phyloP scores from a whole-genome alignment of 2,113 vertebrate species.

The Setophaga coronata region DNA sequence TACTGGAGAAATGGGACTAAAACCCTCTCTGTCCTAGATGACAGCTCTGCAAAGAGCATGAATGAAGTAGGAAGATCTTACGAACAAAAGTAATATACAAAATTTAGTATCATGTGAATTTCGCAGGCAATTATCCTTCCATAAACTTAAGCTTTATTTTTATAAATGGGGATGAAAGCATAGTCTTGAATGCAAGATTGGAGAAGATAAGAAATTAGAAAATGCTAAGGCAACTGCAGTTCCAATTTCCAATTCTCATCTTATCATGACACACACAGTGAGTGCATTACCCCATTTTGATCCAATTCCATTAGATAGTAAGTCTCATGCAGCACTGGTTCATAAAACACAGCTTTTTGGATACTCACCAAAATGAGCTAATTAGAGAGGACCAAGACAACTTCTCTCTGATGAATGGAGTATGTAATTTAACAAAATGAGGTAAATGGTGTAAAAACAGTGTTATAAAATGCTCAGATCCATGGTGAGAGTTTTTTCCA shows the following conservation, averaged over 20 bases:
- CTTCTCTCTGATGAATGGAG: not conserved
- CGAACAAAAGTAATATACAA: not conserved
- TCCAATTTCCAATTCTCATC: not conserved
- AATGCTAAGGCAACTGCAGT: not conserved
- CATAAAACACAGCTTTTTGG: not conserved
- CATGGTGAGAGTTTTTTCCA: not conserved
- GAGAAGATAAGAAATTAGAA: not conserved
- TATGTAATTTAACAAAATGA: not conserved
- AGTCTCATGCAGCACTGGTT: not conserved
- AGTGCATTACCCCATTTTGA: conserved; percentile 20
- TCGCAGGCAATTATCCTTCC: not conserved
- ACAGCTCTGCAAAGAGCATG: not conserved
- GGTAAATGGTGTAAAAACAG: conserved; percentile 15
- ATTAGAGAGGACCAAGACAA: conserved; percentile 16
- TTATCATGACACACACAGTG: not conserved
- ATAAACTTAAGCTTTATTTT: not conserved
- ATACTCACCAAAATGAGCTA: conserved; percentile 41
- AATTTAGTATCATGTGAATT: not conserved
- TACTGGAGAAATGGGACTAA: not conserved
- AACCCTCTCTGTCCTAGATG: not conserved
- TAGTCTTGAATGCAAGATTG: not conserved
- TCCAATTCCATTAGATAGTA: conserved; percentile 1
- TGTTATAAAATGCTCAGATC: not conserved
- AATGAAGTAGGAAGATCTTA: not conserved
- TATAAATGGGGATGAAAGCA: not conserved